Percentiles rank a stretch among this genome's conserved stretches.
Conservation (phyloP, 1,140 invertebrate genomes). For the Heliconius eleuchia region DNA sequence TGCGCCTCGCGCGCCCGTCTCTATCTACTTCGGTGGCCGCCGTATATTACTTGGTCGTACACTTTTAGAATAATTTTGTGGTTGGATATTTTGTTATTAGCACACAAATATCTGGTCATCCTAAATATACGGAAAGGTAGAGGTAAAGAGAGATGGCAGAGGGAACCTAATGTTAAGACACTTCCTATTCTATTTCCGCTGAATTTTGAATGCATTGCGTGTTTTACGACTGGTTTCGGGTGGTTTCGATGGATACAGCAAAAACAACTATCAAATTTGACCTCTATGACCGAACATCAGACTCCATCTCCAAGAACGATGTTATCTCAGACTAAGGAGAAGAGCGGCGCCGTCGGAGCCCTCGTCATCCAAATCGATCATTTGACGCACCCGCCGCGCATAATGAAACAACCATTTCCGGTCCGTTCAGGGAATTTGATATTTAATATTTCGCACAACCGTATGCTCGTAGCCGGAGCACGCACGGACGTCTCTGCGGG, state of each 20-base stretch:
- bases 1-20: constrained; percentile 56
- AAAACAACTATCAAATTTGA: background rate
- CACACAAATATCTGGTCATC: background rate
- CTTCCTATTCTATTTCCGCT: too few species aligned
- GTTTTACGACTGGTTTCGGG: background rate
- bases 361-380: constrained; percentile 66
- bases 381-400: constrained; percentile 67
- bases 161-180: too few species aligned
- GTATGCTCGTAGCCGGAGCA: constrained; percentile 50
- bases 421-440: constrained; percentile 66
- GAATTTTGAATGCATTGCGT: too few species aligned
- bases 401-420: constrained; percentile 73
- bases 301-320: constrained; percentile 50
- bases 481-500: constrained; percentile 47
- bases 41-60: constrained; percentile 53
- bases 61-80: constrained; percentile 48
- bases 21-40: constrained; percentile 58
- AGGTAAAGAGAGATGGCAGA: too few species aligned
- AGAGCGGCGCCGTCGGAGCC: constrained; percentile 45
- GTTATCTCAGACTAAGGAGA: constrained; percentile 56
- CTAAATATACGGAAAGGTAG: too few species aligned
- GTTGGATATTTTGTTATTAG: background rate
- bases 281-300: constrained; percentile 3
- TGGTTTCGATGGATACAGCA: background rate
- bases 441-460: constrained; percentile 77